These are phyloP conservation scores for Onychostoma macrolepis DNA, from an alignment of 2,113 vertebrate genomes.

Conservation along the genomic window DNA sequence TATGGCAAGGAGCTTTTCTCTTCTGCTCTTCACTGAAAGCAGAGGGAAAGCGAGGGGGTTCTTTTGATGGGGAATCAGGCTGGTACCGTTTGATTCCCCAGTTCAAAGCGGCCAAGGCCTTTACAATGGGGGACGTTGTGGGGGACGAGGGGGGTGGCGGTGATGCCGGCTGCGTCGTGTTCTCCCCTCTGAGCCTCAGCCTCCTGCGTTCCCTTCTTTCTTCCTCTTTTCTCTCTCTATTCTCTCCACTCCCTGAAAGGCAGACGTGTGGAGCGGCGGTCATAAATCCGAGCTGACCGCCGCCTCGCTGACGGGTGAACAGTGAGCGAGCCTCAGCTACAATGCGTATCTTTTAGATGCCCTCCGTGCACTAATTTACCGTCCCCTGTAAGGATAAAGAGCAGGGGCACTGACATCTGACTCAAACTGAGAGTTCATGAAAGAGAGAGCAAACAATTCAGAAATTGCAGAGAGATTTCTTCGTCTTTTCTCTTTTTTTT, in stretches of 20 bases:
- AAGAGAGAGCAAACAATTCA: slow-evolving; percentile 78
- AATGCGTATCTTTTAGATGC: slow-evolving; percentile 66
- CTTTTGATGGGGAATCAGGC: slow-evolving; percentile 85
- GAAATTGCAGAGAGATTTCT: slow-evolving; percentile 74
- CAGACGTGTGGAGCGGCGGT: slow-evolving; percentile 70
- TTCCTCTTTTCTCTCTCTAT: slow-evolving; percentile 40
- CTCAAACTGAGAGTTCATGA: slow-evolving; percentile 71
- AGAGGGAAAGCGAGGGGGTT: slow-evolving; percentile 70
- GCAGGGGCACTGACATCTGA: slow-evolving; percentile 75
- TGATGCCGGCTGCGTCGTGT: slow-evolving; percentile 78
- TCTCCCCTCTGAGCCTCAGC: slow-evolving; percentile 67
- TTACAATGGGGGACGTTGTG: slow-evolving; percentile 74
- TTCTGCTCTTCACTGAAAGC: slow-evolving; percentile 73
- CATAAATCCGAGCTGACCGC: slow-evolving; percentile 78
- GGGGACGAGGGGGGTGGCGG: slow-evolving; percentile 20
- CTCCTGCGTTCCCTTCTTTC: slow-evolving; percentile 58
- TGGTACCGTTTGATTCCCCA: slow-evolving; percentile 87
- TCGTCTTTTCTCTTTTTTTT: neutral
- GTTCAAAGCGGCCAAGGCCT: slow-evolving; percentile 81
- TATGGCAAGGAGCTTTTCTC: slow-evolving; percentile 88
- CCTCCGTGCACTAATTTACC: slow-evolving; percentile 74
- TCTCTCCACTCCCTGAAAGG: slow-evolving; percentile 65
- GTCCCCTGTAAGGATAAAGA: slow-evolving; percentile 72
- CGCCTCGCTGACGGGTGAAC: slow-evolving; percentile 67
- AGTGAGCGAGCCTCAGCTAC: slow-evolving; percentile 48